These are phyloP conservation scores for Cyanoramphus novaezelandiae DNA, from an alignment of 2,113 vertebrate genomes.

Conservation along the genomic window DNA sequence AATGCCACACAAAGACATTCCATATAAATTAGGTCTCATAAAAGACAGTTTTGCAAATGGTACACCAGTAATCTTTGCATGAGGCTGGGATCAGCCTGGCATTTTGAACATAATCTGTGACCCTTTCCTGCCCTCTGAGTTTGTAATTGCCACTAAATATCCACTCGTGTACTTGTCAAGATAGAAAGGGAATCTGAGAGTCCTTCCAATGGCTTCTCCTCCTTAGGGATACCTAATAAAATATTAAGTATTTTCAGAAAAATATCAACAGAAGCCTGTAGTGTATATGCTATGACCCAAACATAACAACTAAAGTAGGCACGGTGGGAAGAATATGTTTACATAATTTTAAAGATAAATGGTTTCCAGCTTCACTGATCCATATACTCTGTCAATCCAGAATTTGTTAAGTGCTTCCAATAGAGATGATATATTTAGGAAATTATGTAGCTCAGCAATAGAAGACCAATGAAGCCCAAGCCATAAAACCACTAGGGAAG, in stretches of 20 bases:
- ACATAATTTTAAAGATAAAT: constrained; percentile 86
- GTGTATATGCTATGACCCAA: constrained; percentile 79
- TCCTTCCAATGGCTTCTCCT: neutral
- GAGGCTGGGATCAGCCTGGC: neutral
- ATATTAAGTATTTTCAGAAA: constrained; percentile 69
- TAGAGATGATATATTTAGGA: constrained; percentile 83
- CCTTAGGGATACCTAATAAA: constrained; percentile 10
- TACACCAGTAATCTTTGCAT: neutral
- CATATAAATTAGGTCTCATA: neutral
- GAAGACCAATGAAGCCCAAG: constrained; percentile 85
- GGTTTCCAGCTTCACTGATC: constrained; percentile 83
- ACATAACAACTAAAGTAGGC: constrained; percentile 83
- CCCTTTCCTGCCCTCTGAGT: neutral
- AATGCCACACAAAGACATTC: neutral
- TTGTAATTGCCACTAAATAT: neutral
- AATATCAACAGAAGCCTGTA: constrained; percentile 78
- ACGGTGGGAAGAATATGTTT: constrained; percentile 85
- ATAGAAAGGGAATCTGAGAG: neutral
- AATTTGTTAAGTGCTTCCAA: constrained; percentile 87
- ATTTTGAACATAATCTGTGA: neutral
- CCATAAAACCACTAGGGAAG: constrained; percentile 82
- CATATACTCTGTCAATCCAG: constrained; percentile 82
- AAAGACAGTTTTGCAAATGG: constrained; percentile 11
- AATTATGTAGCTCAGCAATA: constrained; percentile 84
- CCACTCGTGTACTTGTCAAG: neutral